Percentiles rank a stretch among this genome's conserved stretches.
Conservation (phyloP, 2,113 vertebrate genomes). For the Mirza zaza region DNA sequence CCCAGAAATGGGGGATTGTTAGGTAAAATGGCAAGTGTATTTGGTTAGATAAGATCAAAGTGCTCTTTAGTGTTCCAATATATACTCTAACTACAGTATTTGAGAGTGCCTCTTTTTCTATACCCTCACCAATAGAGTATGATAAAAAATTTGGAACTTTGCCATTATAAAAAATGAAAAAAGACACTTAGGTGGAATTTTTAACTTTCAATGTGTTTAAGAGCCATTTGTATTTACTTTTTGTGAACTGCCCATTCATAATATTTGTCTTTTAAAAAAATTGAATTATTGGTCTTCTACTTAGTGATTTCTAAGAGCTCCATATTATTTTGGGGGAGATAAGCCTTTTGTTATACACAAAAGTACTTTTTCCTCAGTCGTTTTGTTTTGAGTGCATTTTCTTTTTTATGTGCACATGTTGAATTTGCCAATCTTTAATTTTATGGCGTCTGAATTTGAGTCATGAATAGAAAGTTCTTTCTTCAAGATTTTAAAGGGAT, state of each 20-base stretch:
- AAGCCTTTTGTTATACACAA: background rate
- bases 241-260: background rate
- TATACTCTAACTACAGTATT: background rate
- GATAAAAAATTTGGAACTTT: background rate
- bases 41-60: background rate
- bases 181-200: background rate
- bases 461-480: constrained; percentile 13
- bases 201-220: background rate
- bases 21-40: background rate
- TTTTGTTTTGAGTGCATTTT: constrained; percentile 23
- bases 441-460: background rate
- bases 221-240: background rate
- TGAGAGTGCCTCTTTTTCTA: background rate
- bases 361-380: background rate
- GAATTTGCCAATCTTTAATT: constrained; percentile 24
- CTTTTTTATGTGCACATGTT: background rate
- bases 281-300: background rate
- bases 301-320: background rate
- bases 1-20: background rate
- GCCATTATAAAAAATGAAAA: background rate
- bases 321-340: background rate
- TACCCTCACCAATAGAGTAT: background rate
- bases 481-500: constrained; percentile 2
- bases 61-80: background rate
- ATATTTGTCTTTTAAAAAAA: background rate